These are phyloP conservation scores for Pantherophis vulpinus DNA, from an alignment of 2,797 vertebrate species.

Conservation along the genomic window DNA sequence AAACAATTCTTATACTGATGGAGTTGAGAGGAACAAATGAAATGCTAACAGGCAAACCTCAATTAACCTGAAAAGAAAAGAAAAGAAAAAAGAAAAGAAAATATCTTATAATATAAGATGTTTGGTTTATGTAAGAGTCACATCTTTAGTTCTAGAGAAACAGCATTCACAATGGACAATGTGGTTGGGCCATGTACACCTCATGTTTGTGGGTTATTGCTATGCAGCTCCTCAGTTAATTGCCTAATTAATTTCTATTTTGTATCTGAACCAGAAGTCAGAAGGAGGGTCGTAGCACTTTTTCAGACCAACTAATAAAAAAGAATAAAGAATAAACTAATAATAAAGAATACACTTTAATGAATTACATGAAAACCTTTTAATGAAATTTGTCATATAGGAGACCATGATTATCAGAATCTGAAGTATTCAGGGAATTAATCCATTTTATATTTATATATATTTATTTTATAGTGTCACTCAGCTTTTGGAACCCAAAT, in stretches of 20 bases:
- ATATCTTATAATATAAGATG: background rate
- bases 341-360: background rate
- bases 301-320: background rate
- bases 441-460: background rate
- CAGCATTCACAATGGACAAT: background rate
- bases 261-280: background rate
- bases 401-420: background rate
- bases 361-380: background rate
- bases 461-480: background rate
- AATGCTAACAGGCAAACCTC: constrained; percentile 27
- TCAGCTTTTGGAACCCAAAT: background rate
- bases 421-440: background rate
- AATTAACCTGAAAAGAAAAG: background rate
- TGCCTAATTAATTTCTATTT: background rate
- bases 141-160: background rate
- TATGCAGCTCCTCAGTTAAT: background rate
- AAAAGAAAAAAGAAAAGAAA: background rate
- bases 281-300: background rate
- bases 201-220: background rate
- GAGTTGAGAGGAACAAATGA: constrained; percentile 42
- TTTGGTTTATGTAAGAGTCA: background rate
- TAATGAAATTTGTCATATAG: background rate
- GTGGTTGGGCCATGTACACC: background rate
- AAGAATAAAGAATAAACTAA: too few species aligned
- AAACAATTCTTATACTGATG: background rate